Percentiles rank a stretch among this genome's conserved stretches.
These are phyloP conservation scores for Cheirogaleus medius DNA, from an alignment of 2,113 vertebrate species.

Conservation along the genomic window DNA sequence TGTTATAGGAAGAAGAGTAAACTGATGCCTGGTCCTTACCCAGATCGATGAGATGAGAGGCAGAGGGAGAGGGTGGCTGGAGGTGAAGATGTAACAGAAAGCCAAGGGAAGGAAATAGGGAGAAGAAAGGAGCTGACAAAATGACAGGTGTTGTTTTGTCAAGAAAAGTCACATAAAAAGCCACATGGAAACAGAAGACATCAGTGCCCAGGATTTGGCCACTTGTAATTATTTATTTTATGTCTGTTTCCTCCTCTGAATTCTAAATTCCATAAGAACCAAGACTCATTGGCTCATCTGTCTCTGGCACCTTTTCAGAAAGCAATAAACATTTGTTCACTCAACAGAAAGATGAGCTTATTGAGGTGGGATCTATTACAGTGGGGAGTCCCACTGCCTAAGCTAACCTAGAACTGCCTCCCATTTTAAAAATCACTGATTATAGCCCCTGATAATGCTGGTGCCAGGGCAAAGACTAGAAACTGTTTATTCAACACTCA, in stretches of 20 bases:
- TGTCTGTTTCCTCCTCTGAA: not conserved
- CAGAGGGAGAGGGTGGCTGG: not conserved
- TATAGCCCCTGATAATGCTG: not conserved
- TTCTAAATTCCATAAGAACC: not conserved
- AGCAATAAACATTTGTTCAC: conserved; percentile 7
- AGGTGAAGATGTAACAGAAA: not conserved
- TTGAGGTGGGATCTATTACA: not conserved
- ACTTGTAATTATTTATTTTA: not conserved
- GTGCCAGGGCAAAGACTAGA: not conserved
- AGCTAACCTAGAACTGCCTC: not conserved
- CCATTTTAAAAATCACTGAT: not conserved
- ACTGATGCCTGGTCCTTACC: not conserved
- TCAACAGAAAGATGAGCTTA: not conserved
- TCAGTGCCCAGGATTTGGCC: not conserved
- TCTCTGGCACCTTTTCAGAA: not conserved
- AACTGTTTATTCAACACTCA: not conserved
- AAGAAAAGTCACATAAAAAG: not conserved
- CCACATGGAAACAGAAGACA: not conserved
- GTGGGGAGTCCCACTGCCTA: not conserved
- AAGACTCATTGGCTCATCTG: not conserved
- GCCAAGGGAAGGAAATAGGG: not conserved
- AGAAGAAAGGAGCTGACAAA: not conserved
- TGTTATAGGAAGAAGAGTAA: not conserved
- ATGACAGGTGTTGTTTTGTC: not conserved
- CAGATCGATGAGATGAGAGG: not conserved